Conservation (phyloP, 2,888 invertebrate genomes). For the Zaprionus obscuricornis region DNA sequence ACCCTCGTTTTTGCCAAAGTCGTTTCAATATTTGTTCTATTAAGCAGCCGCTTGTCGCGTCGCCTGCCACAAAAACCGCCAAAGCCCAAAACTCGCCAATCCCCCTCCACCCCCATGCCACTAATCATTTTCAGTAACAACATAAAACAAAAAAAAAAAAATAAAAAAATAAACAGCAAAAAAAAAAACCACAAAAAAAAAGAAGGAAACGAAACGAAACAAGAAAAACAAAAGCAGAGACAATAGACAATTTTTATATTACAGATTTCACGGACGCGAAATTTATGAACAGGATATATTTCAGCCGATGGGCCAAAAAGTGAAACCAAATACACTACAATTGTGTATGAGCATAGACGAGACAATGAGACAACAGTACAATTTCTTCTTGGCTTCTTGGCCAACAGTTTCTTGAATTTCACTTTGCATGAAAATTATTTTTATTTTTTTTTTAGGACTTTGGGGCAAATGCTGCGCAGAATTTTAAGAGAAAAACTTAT, state of each 20-base stretch:
- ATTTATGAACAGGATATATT: constrained; percentile 70
- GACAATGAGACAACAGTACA: background rate
- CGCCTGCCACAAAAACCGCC: no score
- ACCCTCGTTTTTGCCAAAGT: constrained; percentile 31
- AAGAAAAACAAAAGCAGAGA: constrained; percentile 40
- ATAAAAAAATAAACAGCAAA: constrained; percentile 1
- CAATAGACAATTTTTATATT: constrained; percentile 64
- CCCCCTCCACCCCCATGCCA: background rate
- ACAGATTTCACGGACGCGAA: constrained; percentile 59
- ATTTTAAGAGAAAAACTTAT: no score
- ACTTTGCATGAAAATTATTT: no score
- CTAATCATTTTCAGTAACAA: no score
- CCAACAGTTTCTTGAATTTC: no score
- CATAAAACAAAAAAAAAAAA: constrained; percentile 39
- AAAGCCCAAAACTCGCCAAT: background rate
- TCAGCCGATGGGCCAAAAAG: constrained; percentile 55
- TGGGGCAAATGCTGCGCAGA: no score
- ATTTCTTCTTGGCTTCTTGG: background rate
- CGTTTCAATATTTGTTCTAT: constrained; percentile 74
- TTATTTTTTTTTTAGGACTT: no score
- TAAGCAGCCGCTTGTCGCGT: constrained; percentile 46
- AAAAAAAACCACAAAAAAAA: constrained; percentile 10
- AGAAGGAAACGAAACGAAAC: constrained; percentile 5
- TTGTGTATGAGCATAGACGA: background rate
- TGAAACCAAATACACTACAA: constrained; percentile 38